phyloP scores from a whole-genome alignment of 2,888 invertebrate genomes.

The Drosophila formosana region DNA sequence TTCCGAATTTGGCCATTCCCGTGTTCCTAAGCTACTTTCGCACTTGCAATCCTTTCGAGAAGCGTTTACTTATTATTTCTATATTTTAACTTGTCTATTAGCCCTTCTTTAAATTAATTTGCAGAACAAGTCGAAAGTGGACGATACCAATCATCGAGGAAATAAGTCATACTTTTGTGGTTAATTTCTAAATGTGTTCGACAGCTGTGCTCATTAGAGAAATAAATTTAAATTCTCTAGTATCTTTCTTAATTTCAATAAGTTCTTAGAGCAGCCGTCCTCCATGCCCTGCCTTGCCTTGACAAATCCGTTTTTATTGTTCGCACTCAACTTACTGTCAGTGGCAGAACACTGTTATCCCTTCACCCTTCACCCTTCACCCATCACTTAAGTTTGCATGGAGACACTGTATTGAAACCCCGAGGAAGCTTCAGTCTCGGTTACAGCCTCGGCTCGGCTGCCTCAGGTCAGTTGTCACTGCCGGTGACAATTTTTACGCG shows the following conservation, averaged over 20 bases:
- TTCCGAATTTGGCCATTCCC: constrained; percentile 1
- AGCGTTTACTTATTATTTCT: not conserved
- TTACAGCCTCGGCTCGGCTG: not conserved
- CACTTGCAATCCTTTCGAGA: not conserved
- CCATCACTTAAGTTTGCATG: not conserved
- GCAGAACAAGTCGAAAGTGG: no score
- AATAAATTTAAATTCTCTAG: constrained; percentile 19
- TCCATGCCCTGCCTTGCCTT: constrained; percentile 1
- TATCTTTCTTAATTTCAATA: not conserved
- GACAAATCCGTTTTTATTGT: constrained; percentile 55
- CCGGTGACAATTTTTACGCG: constrained; percentile 76
- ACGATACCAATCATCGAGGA: not conserved
- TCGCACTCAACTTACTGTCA: constrained; percentile 60
- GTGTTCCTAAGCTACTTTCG: not conserved
- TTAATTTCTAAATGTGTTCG: not conserved
- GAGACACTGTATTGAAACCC: not conserved
- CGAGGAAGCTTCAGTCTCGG: not conserved
- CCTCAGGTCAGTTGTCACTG: constrained; percentile 57
- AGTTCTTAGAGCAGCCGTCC: not conserved
- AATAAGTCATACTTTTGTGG: not conserved
- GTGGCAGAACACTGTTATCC: constrained; percentile 21
- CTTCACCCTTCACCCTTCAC: not conserved
- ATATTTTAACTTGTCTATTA: no score
- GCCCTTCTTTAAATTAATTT: no score
- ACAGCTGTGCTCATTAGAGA: constrained; percentile 33